Evolutionary conservation across 2,113 vertebrate genomes (phyloP).

Genomic region (Microcebus ravelobensis): DNA sequence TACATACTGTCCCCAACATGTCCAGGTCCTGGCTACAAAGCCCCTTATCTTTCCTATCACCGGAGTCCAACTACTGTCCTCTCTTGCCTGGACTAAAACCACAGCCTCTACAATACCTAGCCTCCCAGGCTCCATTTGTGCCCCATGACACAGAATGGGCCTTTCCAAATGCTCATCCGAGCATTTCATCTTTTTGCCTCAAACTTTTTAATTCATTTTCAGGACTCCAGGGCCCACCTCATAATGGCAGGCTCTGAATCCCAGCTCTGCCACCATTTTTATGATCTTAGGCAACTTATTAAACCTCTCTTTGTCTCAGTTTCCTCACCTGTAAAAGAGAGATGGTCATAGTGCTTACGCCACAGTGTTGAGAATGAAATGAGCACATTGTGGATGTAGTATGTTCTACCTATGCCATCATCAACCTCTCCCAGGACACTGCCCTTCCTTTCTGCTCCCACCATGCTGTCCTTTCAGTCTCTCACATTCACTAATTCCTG

Average conservation of each 20-base stretch:
- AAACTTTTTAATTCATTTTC: background rate
- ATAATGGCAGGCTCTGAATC: background rate
- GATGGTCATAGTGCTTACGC: rapidly evolving
- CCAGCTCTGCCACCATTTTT: background rate
- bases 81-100: background rate
- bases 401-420: background rate
- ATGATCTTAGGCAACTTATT: background rate
- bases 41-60: background rate
- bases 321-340: background rate
- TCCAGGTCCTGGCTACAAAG: background rate
- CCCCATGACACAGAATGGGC: background rate
- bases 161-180: background rate
- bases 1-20: background rate
- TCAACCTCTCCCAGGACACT: background rate
- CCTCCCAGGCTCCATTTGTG: background rate
- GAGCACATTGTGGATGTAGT: rapidly evolving
- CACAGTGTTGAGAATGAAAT: background rate
- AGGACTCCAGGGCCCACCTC: background rate
- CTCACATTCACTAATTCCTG: background rate
- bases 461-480: background rate
- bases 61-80: background rate
- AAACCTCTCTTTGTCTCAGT: background rate
- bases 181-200: background rate
- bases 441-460: background rate
- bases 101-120: background rate